Base-by-base conservation (phyloP, 30 jellyfish, hydroid and myxozoan genomes). In the Sanderia malayensis region DNA sequence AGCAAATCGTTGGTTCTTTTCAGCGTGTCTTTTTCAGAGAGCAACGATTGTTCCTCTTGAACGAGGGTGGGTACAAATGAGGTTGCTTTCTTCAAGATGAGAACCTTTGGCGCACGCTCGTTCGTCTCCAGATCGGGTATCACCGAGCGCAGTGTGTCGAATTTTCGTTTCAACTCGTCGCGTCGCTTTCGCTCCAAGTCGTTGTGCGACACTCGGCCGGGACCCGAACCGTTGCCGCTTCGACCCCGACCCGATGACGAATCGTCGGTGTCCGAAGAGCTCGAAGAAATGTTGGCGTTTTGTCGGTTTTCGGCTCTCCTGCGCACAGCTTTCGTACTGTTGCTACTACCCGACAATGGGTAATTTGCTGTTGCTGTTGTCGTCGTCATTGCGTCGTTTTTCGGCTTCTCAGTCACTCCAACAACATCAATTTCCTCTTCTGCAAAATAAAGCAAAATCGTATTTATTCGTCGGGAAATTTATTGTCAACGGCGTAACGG, bases 91-190 rank as follows among this genome's bases (percentile, higher is more conserved):
- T 83, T 90, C 46, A 90, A 60, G 2, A 90, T 75, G 47, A 82
- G 83, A 55, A 90, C 98, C 66, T 90, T 90, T 26, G 98, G 91
- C 47, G 88, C 95, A 58, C 87, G 71, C 32, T 79, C 91, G 71
- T 82, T 83, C 31, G 31, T 53, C 47, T 74, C 95, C 24, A 90
- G 46, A 6, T 82, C 94, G 18, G 98, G 98, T 28, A 90, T 44
- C 47, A 33, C 81, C 46, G 76, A 70, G 7, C 94, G 86, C n/a
- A 90, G 66, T 17, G 89, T 85, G 30, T 90, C 98, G 78, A 90
- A 90, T 46, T 82, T 90, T 20, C 94, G 87, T 71, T 37, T 37
- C 52, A 37, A 13, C 52, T 37, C 52, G 13, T 37, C 52, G 6
- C 52, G 52, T 4, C 52, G 52, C 13, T 37, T 37, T 13, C 52